These are phyloP conservation scores for Xenops minutus DNA, from an alignment of 2,797 vertebrate species.

Conservation along the genomic window DNA sequence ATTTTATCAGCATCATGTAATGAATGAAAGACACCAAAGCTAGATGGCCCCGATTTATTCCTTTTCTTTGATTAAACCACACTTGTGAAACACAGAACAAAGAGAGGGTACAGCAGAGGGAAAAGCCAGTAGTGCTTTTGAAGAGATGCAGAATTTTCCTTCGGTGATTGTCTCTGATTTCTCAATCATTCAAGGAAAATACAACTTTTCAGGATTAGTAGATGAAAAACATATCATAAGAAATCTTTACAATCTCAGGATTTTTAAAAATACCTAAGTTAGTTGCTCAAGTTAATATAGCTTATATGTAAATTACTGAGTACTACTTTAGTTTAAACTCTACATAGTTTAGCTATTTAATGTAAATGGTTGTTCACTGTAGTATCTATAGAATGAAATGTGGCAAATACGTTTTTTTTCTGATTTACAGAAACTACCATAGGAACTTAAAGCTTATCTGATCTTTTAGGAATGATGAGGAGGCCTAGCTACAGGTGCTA, in stretches of 20 bases:
- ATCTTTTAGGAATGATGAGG: not conserved
- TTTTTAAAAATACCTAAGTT: not conserved
- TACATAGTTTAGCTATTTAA: not conserved
- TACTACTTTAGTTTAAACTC: not conserved
- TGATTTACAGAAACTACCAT: not conserved
- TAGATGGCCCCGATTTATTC: not conserved
- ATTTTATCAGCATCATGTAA: not conserved
- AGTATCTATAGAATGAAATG: not conserved
- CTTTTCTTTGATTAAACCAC: conserved; percentile 17
- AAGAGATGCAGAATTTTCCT: not conserved
- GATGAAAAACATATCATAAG: not conserved
- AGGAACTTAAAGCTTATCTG: not conserved
- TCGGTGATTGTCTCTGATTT: not conserved
- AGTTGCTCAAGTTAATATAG: not conserved
- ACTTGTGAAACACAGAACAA: not conserved
- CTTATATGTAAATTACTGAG: not conserved
- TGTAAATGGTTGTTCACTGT: not conserved
- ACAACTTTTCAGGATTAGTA: not conserved
- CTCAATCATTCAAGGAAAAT: not conserved
- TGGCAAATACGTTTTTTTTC: not conserved
- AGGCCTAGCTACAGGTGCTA: not conserved
- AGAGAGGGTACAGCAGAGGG: not conserved
- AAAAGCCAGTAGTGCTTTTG: not conserved
- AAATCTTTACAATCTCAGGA: not conserved
- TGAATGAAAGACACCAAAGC: not conserved